These are phyloP conservation scores for Loxodonta africana DNA, from an alignment of 2,113 vertebrate genomes.

Conservation along the genomic window DNA sequence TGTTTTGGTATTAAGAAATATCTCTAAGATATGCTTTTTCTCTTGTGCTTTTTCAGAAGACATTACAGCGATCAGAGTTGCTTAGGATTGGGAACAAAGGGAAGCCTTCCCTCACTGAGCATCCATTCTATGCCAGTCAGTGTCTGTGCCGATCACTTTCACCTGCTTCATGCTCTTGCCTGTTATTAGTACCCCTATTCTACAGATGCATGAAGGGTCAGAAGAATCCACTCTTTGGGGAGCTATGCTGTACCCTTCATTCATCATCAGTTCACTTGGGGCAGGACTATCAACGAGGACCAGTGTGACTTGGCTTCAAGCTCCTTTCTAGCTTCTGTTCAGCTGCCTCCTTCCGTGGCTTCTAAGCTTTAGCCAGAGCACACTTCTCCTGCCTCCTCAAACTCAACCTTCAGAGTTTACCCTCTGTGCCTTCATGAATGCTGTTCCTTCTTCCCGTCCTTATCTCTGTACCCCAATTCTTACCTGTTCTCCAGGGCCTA, in stretches of 20 bases:
- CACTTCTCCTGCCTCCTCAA: background rate
- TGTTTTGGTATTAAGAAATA: background rate
- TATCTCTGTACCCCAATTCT: background rate
- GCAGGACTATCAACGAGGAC: background rate
- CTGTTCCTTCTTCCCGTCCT: background rate
- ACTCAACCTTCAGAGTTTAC: background rate
- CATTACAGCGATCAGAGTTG: background rate
- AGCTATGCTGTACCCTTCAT: background rate
- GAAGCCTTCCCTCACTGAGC: background rate
- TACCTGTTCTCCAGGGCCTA: background rate
- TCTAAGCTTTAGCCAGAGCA: background rate
- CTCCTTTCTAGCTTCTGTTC: background rate
- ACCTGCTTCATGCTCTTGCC: accelerated
- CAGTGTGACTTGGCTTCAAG: background rate
- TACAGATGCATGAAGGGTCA: background rate
- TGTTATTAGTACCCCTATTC: background rate
- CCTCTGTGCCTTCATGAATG: background rate
- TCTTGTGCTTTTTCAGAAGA: conserved; percentile 21
- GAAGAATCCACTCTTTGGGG: background rate
- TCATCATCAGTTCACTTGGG: background rate
- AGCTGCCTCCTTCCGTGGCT: background rate
- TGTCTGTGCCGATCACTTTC: background rate
- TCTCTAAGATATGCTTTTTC: background rate
- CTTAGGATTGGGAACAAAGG: background rate
- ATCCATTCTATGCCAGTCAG: background rate